Conservation (phyloP, 2,113 vertebrate genomes). For the Semnornis frantzii region DNA sequence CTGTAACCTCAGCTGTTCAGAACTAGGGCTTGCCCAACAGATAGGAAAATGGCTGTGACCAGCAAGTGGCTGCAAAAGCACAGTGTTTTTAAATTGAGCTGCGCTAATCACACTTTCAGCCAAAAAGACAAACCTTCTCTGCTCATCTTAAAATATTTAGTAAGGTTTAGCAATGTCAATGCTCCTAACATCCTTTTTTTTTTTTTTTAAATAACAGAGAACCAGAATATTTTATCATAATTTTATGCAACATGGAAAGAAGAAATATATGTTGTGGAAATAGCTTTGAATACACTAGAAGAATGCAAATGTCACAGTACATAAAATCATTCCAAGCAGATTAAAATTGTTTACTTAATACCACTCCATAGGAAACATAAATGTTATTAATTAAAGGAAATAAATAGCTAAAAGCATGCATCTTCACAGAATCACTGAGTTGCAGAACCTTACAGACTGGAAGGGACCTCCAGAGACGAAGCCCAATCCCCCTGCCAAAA, state of each 20-base stretch:
- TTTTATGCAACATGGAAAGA: neutral
- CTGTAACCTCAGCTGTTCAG: neutral
- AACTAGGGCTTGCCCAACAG: neutral
- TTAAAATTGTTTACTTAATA: neutral
- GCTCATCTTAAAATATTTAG: neutral
- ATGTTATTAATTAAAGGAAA: neutral
- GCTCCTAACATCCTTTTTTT: neutral
- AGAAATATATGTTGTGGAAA: neutral
- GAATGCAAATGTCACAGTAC: neutral
- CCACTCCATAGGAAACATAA: neutral
- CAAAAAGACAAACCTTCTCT: neutral
- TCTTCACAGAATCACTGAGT: neutral
- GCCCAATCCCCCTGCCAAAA: too few relatives aligned
- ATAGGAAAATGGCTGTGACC: neutral
- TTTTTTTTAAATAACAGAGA: neutral
- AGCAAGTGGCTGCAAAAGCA: neutral
- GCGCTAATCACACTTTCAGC: neutral
- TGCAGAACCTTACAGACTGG: too few relatives aligned
- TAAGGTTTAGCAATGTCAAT: neutral
- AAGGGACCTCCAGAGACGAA: too few relatives aligned
- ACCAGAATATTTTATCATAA: neutral
- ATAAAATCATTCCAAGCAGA: neutral
- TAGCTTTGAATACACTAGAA: neutral
- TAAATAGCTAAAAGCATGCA: neutral
- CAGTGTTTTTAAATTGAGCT: neutral